phyloP scores from a whole-genome alignment of 1,140 invertebrate species.

The Platyscapa corneri region DNA sequence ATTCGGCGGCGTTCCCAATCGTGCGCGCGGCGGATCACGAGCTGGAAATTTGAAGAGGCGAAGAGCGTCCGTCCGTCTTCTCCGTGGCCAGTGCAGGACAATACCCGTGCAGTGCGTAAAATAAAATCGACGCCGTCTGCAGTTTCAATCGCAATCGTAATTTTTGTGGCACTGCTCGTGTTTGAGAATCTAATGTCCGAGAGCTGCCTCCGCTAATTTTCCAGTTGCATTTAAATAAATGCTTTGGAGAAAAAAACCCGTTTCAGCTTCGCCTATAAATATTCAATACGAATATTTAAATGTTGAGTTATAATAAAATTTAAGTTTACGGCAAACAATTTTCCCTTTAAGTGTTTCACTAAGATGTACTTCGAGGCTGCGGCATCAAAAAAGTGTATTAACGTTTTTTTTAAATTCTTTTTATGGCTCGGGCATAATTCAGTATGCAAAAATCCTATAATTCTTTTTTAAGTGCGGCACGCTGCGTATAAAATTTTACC shows the following conservation, averaged over 20 bases:
- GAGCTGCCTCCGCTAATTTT: not conserved
- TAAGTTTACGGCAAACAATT: slow-evolving; percentile 1
- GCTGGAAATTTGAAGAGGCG: not conserved
- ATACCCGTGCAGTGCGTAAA: too few species aligned
- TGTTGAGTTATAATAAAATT: not conserved
- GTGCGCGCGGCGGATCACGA: not conserved
- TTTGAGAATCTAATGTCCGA: too few species aligned
- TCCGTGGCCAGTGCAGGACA: too few species aligned
- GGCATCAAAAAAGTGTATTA: slow-evolving; percentile 1
- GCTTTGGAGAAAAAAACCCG: not conserved
- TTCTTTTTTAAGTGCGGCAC: slow-evolving; percentile 3
- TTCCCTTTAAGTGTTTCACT: not conserved
- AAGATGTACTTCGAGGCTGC: not conserved
- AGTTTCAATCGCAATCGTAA: too few species aligned
- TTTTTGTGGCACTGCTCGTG: too few species aligned
- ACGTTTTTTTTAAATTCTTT: slow-evolving; percentile 7
- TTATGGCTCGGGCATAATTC: slow-evolving; percentile 17
- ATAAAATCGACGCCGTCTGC: too few species aligned
- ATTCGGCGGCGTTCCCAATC: not conserved
- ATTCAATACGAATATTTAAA: slow-evolving; percentile 6
- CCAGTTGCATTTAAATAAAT: not conserved
- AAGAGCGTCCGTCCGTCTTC: not conserved
- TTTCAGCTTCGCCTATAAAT: not conserved
- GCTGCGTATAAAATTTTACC: not conserved
- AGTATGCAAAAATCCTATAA: slow-evolving; percentile 30